phyloP scores from a whole-genome alignment of 1,140 invertebrate genomes.

The Drosophila kikkawai region DNA sequence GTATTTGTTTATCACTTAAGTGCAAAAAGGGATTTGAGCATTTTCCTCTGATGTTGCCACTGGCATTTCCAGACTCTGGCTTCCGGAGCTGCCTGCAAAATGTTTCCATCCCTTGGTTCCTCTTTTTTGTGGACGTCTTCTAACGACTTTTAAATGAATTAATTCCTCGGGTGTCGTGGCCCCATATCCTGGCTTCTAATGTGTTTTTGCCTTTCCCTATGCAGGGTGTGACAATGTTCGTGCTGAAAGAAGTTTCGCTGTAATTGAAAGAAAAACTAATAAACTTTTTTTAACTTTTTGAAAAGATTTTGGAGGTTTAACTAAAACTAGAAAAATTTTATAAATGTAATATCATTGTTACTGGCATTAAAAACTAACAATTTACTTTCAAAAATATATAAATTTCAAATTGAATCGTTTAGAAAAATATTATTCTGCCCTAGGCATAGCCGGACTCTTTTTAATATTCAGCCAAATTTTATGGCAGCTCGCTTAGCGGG shows the following conservation, averaged over 20 bases:
- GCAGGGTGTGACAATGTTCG: slow-evolving; percentile 12
- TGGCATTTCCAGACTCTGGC: slow-evolving; percentile 45
- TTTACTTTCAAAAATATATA: no score
- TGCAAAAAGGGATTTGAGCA: slow-evolving; percentile 80
- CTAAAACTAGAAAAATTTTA: no score
- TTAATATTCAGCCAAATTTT: slow-evolving; percentile 19
- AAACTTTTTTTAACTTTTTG: not conserved
- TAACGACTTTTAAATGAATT: slow-evolving; percentile 83
- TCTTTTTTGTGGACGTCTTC: slow-evolving; percentile 32
- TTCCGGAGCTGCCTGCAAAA: slow-evolving; percentile 49
- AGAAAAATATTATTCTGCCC: not conserved
- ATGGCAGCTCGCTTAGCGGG: slow-evolving; percentile 1
- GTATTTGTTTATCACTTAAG: slow-evolving; percentile 84
- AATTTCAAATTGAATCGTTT: not conserved
- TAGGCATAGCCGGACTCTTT: not conserved
- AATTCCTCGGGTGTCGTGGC: slow-evolving; percentile 54
- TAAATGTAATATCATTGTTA: not conserved
- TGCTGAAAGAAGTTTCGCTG: not conserved
- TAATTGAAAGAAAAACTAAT: slow-evolving; percentile 20
- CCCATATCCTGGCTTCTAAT: slow-evolving; percentile 34
- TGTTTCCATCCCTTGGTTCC: slow-evolving; percentile 23
- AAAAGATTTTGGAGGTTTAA: not conserved
- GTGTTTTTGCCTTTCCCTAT: slow-evolving; percentile 31
- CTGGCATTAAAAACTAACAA: no score
- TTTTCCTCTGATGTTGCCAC: slow-evolving; percentile 33